Percentiles rank a stretch among this genome's conserved stretches.
Evolutionary conservation across 2,113 vertebrate species (phyloP).

Genomic region (Hyperoodon ampullatus): DNA sequence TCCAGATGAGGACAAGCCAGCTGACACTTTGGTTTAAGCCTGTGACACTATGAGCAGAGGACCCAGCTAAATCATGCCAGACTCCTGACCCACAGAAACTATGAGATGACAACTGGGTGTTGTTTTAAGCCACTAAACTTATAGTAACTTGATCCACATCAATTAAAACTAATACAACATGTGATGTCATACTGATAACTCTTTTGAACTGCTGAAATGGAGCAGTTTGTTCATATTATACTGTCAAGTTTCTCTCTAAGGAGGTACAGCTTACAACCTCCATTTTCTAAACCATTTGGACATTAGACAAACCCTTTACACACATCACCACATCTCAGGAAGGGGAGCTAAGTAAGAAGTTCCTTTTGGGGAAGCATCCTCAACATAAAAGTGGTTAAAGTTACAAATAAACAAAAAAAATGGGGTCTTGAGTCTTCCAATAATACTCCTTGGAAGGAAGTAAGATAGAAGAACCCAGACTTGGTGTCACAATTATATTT

Average conservation of each 20-base stretch:
- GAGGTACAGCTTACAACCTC: background rate
- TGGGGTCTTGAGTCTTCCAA: background rate
- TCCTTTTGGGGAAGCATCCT: background rate
- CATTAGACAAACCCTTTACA: background rate
- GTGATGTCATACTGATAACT: background rate
- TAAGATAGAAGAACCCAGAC: background rate
- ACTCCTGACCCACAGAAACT: background rate
- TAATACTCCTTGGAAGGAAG: background rate
- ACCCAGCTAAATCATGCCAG: background rate
- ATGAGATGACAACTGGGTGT: background rate
- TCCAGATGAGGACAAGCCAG: background rate
- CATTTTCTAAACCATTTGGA: background rate
- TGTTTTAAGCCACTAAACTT: background rate
- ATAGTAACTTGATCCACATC: background rate
- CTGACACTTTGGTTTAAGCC: background rate
- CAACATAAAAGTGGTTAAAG: background rate
- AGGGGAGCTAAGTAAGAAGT: background rate
- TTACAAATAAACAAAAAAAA: background rate
- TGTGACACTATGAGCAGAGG: background rate
- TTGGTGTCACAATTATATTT: background rate
- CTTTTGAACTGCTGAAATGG: background rate
- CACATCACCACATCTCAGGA: background rate
- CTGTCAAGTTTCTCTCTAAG: background rate
- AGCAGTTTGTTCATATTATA: background rate
- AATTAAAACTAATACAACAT: background rate